Percentiles rank a stretch among this genome's conserved stretches.
Evolutionary conservation across 2,797 vertebrate genomes (phyloP).

Genomic region (Odontamblyopus lacepedii): DNA sequence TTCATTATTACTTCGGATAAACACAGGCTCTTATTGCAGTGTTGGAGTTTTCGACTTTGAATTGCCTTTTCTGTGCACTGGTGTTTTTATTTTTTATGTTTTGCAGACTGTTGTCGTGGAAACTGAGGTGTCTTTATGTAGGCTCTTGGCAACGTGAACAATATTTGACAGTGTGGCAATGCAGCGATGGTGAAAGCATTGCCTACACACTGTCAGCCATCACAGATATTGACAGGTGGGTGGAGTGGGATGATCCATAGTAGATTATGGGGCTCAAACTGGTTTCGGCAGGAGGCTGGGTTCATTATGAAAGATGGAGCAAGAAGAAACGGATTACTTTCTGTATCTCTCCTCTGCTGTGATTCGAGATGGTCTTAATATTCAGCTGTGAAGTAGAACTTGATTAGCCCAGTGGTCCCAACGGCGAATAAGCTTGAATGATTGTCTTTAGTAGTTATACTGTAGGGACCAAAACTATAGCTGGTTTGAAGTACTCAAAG

Average conservation of each 20-base stretch:
- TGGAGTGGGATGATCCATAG: conserved; percentile 66
- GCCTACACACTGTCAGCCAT: conserved; percentile 65
- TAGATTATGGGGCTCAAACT: conserved; percentile 52
- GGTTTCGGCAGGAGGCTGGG: conserved; percentile 31
- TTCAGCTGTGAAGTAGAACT: neutral
- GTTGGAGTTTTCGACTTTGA: conserved; percentile 28
- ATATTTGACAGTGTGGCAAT: conserved; percentile 57
- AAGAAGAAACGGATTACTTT: neutral
- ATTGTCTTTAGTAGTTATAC: neutral
- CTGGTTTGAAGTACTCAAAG: neutral
- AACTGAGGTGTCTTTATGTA: conserved; percentile 73
- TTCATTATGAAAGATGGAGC: conserved; percentile 33
- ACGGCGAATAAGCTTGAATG: neutral
- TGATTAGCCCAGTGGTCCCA: neutral
- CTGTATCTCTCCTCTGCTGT: conserved; percentile 1
- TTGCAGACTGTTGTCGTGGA: conserved; percentile 75
- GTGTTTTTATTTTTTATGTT: conserved; percentile 28
- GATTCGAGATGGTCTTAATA: neutral
- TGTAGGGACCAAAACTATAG: neutral
- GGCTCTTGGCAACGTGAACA: conserved; percentile 65
- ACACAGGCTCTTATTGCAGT: conserved; percentile 27
- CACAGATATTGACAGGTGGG: conserved; percentile 66
- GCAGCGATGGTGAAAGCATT: conserved; percentile 56
- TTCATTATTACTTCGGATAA: conserved; percentile 31
- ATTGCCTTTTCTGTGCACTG: conserved; percentile 8